phyloP scores from a whole-genome alignment of 1,140 invertebrate genomes.

The Pseudomyrmex cubaensis region DNA sequence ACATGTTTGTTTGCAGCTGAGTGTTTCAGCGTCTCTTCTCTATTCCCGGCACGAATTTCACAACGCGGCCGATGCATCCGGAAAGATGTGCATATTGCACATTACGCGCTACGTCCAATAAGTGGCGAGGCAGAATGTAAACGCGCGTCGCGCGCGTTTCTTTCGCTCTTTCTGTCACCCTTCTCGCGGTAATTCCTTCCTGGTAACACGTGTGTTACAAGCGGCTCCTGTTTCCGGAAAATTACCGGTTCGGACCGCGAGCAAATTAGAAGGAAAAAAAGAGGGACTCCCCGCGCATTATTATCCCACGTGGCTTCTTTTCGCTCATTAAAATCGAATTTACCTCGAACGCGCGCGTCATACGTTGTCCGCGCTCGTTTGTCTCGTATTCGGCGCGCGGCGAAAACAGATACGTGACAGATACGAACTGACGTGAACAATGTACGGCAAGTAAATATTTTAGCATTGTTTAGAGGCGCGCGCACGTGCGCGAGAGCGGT shows the following conservation, averaged over 20 bases:
- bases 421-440: conserved; percentile 22
- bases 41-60: no score
- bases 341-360: conserved; percentile 51
- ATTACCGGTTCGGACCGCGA: conserved; percentile 65
- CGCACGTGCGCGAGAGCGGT: not conserved
- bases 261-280: conserved; percentile 66
- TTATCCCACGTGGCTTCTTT: conserved; percentile 63
- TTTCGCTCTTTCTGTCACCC: conserved; percentile 37
- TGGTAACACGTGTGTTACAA: conserved; percentile 66
- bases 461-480: not conserved
- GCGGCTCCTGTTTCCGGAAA: conserved; percentile 65
- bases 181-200: conserved; percentile 68
- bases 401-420: conserved; percentile 20
- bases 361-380: conserved; percentile 43
- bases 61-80: conserved; percentile 35
- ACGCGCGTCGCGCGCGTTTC: not conserved
- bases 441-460: not conserved
- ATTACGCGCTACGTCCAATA: conserved; percentile 38
- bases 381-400: conserved; percentile 10
- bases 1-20: no score
- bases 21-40: no score
- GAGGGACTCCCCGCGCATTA: conserved; percentile 55
- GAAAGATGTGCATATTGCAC: conserved; percentile 42
- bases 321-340: conserved; percentile 76
- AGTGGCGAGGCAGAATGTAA: conserved; percentile 41